Conservation (phyloP, 1,140 invertebrate species). For the Cheumatopsyche charites region DNA sequence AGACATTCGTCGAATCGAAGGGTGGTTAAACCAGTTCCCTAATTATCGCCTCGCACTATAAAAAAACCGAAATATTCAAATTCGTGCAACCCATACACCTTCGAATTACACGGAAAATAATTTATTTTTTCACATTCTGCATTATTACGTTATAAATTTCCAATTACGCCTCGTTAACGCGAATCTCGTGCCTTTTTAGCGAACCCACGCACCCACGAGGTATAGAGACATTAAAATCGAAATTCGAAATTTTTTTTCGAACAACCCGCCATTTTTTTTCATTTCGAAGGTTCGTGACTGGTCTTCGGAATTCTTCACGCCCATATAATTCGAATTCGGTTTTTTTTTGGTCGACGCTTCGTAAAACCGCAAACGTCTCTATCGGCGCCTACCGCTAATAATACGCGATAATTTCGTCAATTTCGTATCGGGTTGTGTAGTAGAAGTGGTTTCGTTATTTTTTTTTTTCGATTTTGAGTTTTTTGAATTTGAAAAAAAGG, state of each 20-base stretch:
- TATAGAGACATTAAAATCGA: constrained; percentile 16
- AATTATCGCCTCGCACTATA: constrained; percentile 5
- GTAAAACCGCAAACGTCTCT: constrained; percentile 26
- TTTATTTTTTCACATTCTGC: not conserved
- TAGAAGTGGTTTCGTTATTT: too few species aligned
- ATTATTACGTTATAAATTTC: not conserved
- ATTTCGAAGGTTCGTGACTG: not conserved
- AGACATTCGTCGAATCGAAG: constrained; percentile 4
- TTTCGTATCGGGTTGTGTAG: not conserved
- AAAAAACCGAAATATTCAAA: constrained; percentile 3
- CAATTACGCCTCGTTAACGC: not conserved
- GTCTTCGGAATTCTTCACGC: constrained; percentile 16
- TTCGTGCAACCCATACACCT: not conserved
- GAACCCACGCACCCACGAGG: constrained; percentile 11
- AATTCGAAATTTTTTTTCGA: not conserved
- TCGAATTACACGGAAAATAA: not conserved
- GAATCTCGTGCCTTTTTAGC: not conserved
- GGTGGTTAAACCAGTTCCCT: constrained; percentile 27
- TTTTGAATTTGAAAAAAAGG: too few species aligned
- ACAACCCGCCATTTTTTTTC: not conserved
- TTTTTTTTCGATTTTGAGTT: too few species aligned
- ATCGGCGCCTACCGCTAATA: constrained; percentile 27
- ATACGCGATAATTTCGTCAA: constrained; percentile 24
- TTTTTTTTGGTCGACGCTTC: not conserved
- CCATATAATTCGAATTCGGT: constrained; percentile 1